These are phyloP conservation scores for Catagonus wagneri DNA, from an alignment of 2,113 vertebrate genomes.

Conservation along the genomic window DNA sequence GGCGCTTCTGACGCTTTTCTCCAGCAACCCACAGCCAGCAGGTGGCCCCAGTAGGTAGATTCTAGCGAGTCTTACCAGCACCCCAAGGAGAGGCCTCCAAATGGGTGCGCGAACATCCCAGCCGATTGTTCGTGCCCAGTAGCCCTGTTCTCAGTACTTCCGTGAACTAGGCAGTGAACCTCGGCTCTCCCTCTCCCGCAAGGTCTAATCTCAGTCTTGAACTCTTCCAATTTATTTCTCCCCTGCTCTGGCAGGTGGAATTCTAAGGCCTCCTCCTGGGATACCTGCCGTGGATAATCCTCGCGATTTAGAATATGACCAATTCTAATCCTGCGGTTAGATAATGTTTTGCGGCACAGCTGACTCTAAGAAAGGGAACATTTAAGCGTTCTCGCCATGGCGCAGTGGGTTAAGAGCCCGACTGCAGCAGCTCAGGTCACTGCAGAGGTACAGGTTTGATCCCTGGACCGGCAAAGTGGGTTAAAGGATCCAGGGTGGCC, in stretches of 20 bases:
- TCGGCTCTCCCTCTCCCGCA: not conserved
- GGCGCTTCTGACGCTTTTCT: too few species aligned
- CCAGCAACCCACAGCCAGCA: not conserved
- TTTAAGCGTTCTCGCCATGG: too few species aligned
- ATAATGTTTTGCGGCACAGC: not conserved
- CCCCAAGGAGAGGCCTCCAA: not conserved
- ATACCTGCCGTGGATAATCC: not conserved
- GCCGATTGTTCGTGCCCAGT: not conserved
- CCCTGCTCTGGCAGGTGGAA: not conserved
- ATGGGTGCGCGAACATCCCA: not conserved
- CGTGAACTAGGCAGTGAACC: not conserved
- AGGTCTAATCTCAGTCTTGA: not conserved
- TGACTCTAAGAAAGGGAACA: not conserved
- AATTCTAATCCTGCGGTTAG: not conserved
- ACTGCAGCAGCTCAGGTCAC: too few species aligned
- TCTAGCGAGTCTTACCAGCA: not conserved
- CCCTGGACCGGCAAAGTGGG: too few species aligned
- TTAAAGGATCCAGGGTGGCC: too few species aligned
- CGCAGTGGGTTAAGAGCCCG: too few species aligned
- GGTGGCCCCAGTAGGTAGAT: not conserved
- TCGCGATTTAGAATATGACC: not conserved
- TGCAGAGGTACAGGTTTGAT: too few species aligned
- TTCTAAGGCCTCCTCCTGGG: not conserved
- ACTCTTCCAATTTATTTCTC: not conserved
- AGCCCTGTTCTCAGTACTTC: not conserved